Percentiles rank a stretch among this genome's conserved stretches.
Evolutionary conservation across 1,140 invertebrate species (phyloP).

Genomic region (Sarcophaga bullata): DNA sequence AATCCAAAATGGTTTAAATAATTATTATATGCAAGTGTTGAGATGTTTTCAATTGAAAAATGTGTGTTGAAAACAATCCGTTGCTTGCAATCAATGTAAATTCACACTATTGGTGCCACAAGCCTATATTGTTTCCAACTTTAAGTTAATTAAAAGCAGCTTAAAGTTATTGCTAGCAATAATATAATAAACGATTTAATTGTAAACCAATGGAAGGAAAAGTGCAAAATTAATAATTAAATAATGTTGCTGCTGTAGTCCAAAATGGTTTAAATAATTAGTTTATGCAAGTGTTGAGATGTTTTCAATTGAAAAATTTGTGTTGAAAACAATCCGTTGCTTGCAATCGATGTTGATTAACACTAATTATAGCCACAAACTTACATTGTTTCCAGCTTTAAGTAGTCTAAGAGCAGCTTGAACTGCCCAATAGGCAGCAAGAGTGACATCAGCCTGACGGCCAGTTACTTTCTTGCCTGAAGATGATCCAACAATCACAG

Average conservation of each 20-base stretch:
- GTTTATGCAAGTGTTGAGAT: conserved; percentile 44
- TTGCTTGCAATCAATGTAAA: conserved; percentile 47
- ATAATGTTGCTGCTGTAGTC: background rate
- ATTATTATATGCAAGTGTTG: no score
- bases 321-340: conserved; percentile 40
- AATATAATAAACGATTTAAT: no score
- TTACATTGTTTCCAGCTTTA: conserved; percentile 89
- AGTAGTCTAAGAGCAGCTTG: conserved; percentile 94
- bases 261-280: conserved; percentile 2
- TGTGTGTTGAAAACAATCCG: conserved; percentile 50
- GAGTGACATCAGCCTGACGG: conserved; percentile 92
- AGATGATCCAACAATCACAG: conserved; percentile 87
- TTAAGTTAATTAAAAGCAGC: background rate
- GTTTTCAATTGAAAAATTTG: conserved; percentile 11
- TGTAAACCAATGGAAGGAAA: no score
- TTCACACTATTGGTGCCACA: background rate
- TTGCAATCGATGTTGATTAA: conserved; percentile 11
- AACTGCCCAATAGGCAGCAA: conserved; percentile 94
- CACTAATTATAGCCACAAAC: conserved; percentile 41
- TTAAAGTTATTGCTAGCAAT: no score
- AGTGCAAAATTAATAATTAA: no score
- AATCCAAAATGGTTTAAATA: no score
- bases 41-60: no score
- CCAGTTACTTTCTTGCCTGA: conserved; percentile 79
- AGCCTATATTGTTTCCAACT: background rate